Evolutionary conservation across 2,888 invertebrate species (phyloP).

Genomic region (Drosophila bunnanda): DNA sequence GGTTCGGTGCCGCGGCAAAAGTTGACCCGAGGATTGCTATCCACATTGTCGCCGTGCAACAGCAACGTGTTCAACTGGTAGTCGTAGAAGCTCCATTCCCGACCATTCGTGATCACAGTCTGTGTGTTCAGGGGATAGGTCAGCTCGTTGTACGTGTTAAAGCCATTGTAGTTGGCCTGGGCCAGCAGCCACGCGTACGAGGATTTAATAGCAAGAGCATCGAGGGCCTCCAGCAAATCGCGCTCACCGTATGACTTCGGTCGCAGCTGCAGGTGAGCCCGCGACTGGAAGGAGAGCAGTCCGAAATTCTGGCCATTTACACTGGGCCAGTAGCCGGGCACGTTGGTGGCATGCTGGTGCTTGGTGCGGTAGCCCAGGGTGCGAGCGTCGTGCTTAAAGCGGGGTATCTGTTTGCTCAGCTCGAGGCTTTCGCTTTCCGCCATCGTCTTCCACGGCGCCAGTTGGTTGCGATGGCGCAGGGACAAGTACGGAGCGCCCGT

Average conservation of each 20-base stretch:
- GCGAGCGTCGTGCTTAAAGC: slow-evolving; percentile 87
- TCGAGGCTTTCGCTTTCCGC: slow-evolving; percentile 86
- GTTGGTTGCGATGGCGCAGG: slow-evolving; percentile 88
- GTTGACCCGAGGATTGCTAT: slow-evolving; percentile 90
- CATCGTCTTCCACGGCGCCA: slow-evolving; percentile 87
- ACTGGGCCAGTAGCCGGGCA: slow-evolving; percentile 95
- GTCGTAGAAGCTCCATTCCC: slow-evolving; percentile 92
- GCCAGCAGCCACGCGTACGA: slow-evolving; percentile 92
- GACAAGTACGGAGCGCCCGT: slow-evolving; percentile 88
- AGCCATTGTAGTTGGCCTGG: slow-evolving; percentile 94
- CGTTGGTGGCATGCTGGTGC: slow-evolving; percentile 88
- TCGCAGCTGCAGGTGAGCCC: slow-evolving; percentile 87
- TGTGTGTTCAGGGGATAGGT: slow-evolving; percentile 96
- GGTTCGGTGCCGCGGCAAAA: slow-evolving; percentile 92
- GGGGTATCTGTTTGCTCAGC: slow-evolving; percentile 85
- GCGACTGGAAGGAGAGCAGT: slow-evolving; percentile 89
- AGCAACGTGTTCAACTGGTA: slow-evolving; percentile 96
- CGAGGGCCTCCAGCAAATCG: slow-evolving; percentile 88
- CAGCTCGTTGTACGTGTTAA: slow-evolving; percentile 94
- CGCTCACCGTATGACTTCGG: slow-evolving; percentile 85
- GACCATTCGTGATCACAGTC: slow-evolving; percentile 94
- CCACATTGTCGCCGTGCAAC: slow-evolving; percentile 87
- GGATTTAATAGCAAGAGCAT: slow-evolving; percentile 90
- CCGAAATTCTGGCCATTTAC: slow-evolving; percentile 90
- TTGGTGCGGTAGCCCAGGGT: slow-evolving; percentile 87